Percentiles rank a stretch among this genome's conserved stretches.
Conservation (phyloP, 2,113 vertebrate species). For the Nymphicus hollandicus region DNA sequence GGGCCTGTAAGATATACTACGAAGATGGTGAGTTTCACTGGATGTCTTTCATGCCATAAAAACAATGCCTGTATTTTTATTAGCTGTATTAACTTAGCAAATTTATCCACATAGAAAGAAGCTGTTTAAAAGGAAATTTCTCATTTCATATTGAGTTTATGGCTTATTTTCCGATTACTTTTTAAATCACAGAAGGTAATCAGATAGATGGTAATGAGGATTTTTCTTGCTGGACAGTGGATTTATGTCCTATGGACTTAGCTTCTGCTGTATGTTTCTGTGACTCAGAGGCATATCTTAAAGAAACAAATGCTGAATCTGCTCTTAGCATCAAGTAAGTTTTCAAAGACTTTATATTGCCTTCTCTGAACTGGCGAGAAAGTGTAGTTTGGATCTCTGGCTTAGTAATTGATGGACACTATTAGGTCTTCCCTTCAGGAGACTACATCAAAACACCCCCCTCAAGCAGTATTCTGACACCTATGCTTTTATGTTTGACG, state of each 20-base stretch:
- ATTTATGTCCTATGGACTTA: not conserved
- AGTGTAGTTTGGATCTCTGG: not conserved
- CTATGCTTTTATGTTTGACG: constrained; percentile 34
- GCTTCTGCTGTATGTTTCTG: not conserved
- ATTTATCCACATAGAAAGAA: not conserved
- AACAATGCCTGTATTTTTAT: not conserved
- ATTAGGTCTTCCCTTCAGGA: constrained; percentile 38
- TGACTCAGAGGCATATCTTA: not conserved
- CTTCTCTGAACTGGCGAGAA: constrained; percentile 13
- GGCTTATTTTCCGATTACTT: not conserved
- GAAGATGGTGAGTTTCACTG: not conserved
- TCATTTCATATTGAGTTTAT: not conserved
- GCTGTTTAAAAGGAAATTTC: not conserved
- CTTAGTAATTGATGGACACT: constrained; percentile 35
- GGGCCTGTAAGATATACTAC: not conserved
- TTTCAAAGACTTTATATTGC: not conserved
- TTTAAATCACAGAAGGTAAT: not conserved
- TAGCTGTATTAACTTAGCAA: not conserved
- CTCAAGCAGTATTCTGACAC: constrained; percentile 4
- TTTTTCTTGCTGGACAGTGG: not conserved
- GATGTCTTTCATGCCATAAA: not conserved
- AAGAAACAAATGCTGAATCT: not conserved
- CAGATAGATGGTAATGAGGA: not conserved
- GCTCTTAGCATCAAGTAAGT: not conserved
- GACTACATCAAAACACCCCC: not conserved